Evolutionary conservation across 2,888 invertebrate species (phyloP).

Genomic region (Ctenicera cuprea): DNA sequence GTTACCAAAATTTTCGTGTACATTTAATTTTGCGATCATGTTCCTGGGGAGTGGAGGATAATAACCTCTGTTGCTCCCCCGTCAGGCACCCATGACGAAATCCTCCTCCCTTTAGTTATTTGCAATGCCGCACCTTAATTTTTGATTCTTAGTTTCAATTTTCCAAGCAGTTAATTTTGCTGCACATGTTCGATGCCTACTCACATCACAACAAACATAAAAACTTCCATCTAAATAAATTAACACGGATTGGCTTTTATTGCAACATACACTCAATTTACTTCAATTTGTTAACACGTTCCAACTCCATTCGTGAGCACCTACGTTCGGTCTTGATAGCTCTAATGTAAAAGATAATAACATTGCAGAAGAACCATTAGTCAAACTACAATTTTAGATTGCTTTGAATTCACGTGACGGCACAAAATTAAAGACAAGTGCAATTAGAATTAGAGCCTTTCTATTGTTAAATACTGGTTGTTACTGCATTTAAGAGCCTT

Average conservation of each 20-base stretch:
- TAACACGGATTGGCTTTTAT: constrained; percentile 29
- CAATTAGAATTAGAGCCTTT: constrained; percentile 4
- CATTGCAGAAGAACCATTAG: constrained; percentile 29
- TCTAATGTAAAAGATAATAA: constrained; percentile 23
- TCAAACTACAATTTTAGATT: constrained; percentile 31
- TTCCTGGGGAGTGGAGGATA: too few species aligned
- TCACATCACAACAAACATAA: neutral
- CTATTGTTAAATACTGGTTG: neutral
- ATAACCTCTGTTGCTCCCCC: too few species aligned
- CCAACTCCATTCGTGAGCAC: constrained; percentile 17
- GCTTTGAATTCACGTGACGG: constrained; percentile 12
- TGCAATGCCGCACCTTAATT: too few species aligned
- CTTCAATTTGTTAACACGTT: constrained; percentile 32
- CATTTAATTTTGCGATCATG: too few species aligned
- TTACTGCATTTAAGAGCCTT: neutral
- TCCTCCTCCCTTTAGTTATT: too few species aligned
- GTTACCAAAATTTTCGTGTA: too few species aligned
- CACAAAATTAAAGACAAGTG: constrained; percentile 11
- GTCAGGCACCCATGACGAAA: too few species aligned
- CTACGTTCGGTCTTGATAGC: constrained; percentile 17
- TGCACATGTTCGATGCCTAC: too few species aligned
- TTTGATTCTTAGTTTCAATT: too few species aligned
- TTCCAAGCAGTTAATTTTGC: too few species aligned
- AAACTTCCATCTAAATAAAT: constrained; percentile 19
- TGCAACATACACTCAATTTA: constrained; percentile 31